These are phyloP conservation scores for Cheilosia pagana DNA, from an alignment of 2,888 invertebrate species.

Conservation along the genomic window DNA sequence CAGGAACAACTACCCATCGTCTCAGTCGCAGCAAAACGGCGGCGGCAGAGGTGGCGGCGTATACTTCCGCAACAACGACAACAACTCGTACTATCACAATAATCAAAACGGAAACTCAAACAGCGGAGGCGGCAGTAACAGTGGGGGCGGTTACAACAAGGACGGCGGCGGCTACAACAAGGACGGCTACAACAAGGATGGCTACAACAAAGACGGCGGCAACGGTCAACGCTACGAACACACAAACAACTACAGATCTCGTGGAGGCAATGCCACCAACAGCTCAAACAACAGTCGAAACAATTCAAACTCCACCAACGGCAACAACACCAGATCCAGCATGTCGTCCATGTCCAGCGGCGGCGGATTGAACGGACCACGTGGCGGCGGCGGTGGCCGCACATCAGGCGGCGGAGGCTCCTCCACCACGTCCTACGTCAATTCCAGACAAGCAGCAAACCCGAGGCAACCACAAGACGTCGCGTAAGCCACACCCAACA, in stretches of 20 bases:
- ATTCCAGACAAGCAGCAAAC: conserved; percentile 78
- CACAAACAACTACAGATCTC: conserved; percentile 1
- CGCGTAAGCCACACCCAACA: conserved; percentile 56
- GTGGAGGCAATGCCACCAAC: conserved; percentile 70
- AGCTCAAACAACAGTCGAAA: conserved; percentile 63
- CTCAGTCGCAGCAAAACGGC: conserved; percentile 78
- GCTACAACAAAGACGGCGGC: neutral
- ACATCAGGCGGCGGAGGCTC: conserved; percentile 75
- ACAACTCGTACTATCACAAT: conserved; percentile 76
- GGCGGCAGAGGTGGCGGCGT: conserved; percentile 79
- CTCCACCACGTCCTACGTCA: conserved; percentile 78
- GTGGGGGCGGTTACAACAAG: conserved; percentile 73
- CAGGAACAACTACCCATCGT: conserved; percentile 76
- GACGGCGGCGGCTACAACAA: conserved; percentile 76
- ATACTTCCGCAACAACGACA: conserved; percentile 82
- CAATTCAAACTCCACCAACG: conserved; percentile 68
- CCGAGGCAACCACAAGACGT: conserved; percentile 71
- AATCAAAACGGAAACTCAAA: conserved; percentile 78
- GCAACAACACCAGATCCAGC: conserved; percentile 76
- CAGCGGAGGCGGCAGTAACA: conserved; percentile 77
- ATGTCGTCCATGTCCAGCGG: conserved; percentile 78
- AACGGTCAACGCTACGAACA: conserved; percentile 1
- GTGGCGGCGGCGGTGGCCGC: conserved; percentile 58
- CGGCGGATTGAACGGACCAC: conserved; percentile 74
- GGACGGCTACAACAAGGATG: no score